Evolutionary conservation across 2,888 invertebrate genomes (phyloP).

Genomic region (Odontomyia ornata): DNA sequence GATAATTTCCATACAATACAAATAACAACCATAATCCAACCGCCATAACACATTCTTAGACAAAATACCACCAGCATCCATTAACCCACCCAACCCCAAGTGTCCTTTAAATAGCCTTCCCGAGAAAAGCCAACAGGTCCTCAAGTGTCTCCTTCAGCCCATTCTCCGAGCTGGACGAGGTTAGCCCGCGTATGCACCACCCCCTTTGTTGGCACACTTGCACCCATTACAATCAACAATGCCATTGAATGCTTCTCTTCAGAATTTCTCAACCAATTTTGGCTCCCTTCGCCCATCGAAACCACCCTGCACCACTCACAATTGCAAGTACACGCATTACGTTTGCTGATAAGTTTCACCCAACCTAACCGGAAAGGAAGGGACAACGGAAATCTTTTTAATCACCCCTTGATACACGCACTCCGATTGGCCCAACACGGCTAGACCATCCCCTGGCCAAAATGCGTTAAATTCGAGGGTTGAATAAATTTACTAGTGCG

Average conservation of each 20-base stretch:
- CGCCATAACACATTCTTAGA: constrained; percentile 41
- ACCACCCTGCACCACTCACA: constrained; percentile 1
- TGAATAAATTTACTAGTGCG: constrained; percentile 31
- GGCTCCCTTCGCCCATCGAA: background rate
- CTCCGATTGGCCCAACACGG: constrained; percentile 52
- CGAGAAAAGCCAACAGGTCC: constrained; percentile 42
- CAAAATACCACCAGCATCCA: constrained; percentile 34
- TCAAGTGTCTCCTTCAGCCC: background rate
- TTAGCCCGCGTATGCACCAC: constrained; percentile 9
- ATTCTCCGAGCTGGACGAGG: background rate
- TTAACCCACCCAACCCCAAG: constrained; percentile 28
- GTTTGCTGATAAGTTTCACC: constrained; percentile 21
- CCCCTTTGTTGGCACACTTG: constrained; percentile 10
- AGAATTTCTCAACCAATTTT: background rate
- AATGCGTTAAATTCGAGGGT: constrained; percentile 13
- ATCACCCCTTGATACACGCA: constrained; percentile 53
- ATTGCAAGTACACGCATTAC: constrained; percentile 19
- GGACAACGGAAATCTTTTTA: constrained; percentile 54
- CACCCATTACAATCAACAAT: background rate
- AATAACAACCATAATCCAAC: constrained; percentile 46
- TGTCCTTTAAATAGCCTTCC: constrained; percentile 38
- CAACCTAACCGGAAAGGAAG: background rate
- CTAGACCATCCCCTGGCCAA: constrained; percentile 57
- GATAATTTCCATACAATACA: background rate
- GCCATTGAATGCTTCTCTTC: background rate